phyloP scores from a whole-genome alignment of 2,797 vertebrate genomes.

The Kryptopterus vitreolus region DNA sequence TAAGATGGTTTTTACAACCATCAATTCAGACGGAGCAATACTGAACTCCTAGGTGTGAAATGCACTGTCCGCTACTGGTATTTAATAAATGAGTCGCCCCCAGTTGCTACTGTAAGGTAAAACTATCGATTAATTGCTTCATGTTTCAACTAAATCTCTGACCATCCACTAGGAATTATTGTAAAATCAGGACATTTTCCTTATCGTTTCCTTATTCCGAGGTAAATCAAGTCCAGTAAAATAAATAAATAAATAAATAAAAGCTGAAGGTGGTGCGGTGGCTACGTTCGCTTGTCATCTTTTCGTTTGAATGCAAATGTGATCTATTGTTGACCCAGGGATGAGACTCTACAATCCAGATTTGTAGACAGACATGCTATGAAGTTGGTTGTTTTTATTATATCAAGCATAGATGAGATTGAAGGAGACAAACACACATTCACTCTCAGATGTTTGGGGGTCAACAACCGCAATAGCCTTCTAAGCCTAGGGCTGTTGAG shows the following conservation, averaged over 20 bases:
- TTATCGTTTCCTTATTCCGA: background rate
- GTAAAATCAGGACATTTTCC: background rate
- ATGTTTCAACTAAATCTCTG: background rate
- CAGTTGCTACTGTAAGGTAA: background rate
- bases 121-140: background rate
- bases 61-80: too few species aligned
- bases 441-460: constrained; percentile 8
- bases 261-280: background rate
- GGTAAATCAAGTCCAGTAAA: too few species aligned
- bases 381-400: background rate
- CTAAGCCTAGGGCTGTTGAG: constrained; percentile 20
- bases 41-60: too few species aligned
- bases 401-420: background rate
- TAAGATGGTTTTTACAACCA: too few species aligned
- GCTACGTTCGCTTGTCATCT: background rate
- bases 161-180: background rate
- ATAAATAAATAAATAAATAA: too few species aligned
- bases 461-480: background rate
- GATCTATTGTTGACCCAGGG: background rate
- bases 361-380: background rate
- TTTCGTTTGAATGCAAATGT: background rate
- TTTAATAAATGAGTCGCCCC: background rate
- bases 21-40: too few species aligned
- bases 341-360: background rate
- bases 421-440: background rate